Percentiles rank a stretch among this genome's conserved stretches.
Conservation (phyloP, 1,140 invertebrate species). For the Bombus terrestris region DNA sequence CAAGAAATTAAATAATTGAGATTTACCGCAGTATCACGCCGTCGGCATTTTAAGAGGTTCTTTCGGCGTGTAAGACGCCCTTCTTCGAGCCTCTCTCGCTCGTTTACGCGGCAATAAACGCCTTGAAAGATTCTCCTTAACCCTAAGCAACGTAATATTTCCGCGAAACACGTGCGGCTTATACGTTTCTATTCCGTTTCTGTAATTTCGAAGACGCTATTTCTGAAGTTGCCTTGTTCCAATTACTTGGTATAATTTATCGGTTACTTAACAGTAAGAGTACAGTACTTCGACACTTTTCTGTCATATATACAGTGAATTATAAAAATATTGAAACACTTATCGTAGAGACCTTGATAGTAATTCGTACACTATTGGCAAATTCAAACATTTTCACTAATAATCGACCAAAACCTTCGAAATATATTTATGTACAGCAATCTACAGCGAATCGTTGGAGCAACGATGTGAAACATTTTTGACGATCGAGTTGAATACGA, state of each 20-base stretch:
- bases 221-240: neutral
- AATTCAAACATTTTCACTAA: no score
- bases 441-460: no score
- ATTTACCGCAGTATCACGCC: slow-evolving; percentile 59
- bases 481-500: neutral
- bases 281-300: neutral
- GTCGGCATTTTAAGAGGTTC: slow-evolving; percentile 58
- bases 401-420: no score
- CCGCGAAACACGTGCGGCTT: neutral
- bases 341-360: no score
- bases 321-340: neutral
- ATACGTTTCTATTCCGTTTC: slow-evolving; percentile 5
- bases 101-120: slow-evolving; percentile 28
- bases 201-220: neutral
- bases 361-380: no score
- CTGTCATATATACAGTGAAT: neutral
- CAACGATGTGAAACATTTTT: no score
- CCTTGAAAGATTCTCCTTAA: slow-evolving; percentile 29
- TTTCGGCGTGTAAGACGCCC: neutral
- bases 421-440: no score
- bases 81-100: slow-evolving; percentile 19
- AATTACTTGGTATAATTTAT: neutral
- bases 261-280: neutral
- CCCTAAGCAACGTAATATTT: slow-evolving; percentile 15
- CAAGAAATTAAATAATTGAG: slow-evolving; percentile 71